These are phyloP conservation scores for Caenorhabditis afra DNA, from an alignment of 2,888 invertebrate genomes.

Conservation along the genomic window DNA sequence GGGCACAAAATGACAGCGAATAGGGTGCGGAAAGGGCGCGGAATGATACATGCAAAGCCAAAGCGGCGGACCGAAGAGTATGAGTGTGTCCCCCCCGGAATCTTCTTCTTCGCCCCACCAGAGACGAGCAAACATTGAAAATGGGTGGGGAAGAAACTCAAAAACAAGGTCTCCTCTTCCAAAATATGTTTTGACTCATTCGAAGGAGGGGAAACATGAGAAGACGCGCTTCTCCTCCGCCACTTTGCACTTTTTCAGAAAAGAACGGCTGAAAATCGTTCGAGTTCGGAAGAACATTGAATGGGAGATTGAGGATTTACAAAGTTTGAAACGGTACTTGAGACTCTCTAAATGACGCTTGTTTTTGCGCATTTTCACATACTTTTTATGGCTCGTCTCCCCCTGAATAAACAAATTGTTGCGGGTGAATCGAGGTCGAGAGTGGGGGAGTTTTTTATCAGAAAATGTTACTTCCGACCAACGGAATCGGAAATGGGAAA, in stretches of 20 bases:
- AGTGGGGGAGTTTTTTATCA: too few species aligned
- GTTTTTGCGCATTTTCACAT: background rate
- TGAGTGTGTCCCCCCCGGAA: conserved; percentile 6
- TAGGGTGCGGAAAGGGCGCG: conserved; percentile 35
- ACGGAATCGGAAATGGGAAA: too few species aligned
- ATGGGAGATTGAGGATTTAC: too few species aligned
- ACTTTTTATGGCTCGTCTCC: conserved; percentile 18
- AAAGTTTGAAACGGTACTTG: too few species aligned
- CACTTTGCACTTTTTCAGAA: too few species aligned
- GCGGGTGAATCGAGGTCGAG: conserved; percentile 18
- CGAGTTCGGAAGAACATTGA: too few species aligned
- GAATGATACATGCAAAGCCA: conserved; percentile 28
- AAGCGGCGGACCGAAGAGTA: conserved; percentile 15
- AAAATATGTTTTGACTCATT: conserved; percentile 42
- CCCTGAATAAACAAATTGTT: conserved; percentile 29
- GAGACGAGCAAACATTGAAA: too few species aligned
- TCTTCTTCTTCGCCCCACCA: conserved; percentile 8
- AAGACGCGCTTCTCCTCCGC: too few species aligned
- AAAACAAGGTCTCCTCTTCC: conserved; percentile 24
- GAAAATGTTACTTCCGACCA: conserved; percentile 1
- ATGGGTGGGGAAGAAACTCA: conserved; percentile 1
- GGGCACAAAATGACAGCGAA: background rate
- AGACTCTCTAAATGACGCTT: too few species aligned
- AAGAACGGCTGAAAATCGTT: too few species aligned
- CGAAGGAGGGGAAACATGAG: background rate